Base-by-base conservation (phyloP, 1,140 invertebrate species). In the Drosophila ohnishii region DNA sequence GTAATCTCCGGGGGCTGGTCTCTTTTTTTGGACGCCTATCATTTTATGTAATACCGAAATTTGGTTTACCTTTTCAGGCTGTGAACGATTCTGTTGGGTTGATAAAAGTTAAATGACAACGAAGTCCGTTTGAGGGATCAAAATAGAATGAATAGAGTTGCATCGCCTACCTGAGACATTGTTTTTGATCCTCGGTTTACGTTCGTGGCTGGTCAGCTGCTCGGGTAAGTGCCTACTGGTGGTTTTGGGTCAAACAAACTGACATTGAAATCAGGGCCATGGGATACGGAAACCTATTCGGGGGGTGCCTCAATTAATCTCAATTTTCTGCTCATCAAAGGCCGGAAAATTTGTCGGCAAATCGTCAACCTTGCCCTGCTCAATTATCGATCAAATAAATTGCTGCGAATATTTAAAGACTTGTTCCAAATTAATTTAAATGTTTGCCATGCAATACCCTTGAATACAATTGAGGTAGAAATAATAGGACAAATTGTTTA, bases 21-120 rank as follows among this genome's bases (percentile, higher is more conserved):
- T 76, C 62, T 81, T 82, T 76, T 87, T 90, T 53, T 74, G 84
- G 37, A 79, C 53, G 45, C 84, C 80, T 56, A 76, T 87, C 85
- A 91, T 87, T 78, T 87, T 91, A 39, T 37, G 62, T 73, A 87
- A 61, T 57, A 90, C 80, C 42, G 72, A 90, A 91, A 91, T 91
- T 90, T 90, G 84, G 80, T 78, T 82, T 48, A 76, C 78, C 72
- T 77, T 86, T 39, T 67, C 45, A 61, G 73, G 66, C 58, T 64
- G 53, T 10, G 55, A 73, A 62, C 69, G 51, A 57, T 56, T 61
- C 73, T 77, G 51, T 22, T 64, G 4, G 30, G n/a, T 35, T 39
- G 10, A 40, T 25, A 60, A 48, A 67, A 40, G 44, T 45, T 30
- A 35, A 73, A 61, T 59, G 30, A 3, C 16, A 16, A 10, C 44